phyloP scores from a whole-genome alignment of 1,140 invertebrate species.

The Pseudomyrmex concolor region DNA sequence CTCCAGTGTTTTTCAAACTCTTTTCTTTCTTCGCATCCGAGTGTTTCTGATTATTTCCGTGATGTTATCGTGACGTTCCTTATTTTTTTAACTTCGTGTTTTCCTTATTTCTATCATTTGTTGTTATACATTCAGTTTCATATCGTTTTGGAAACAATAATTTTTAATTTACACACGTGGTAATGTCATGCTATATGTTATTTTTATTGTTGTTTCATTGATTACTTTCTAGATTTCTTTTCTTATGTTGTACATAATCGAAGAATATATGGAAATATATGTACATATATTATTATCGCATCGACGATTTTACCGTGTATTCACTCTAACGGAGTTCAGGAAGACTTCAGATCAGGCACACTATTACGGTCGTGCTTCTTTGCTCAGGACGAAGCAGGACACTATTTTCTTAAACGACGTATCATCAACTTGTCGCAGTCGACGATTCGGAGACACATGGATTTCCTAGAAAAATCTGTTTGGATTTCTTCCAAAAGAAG shows the following conservation, averaged over 20 bases:
- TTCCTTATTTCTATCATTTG: constrained; percentile 7
- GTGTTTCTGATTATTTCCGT: constrained; percentile 27
- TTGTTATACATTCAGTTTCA: neutral
- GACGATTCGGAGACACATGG: constrained; percentile 73
- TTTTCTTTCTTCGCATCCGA: constrained; percentile 28
- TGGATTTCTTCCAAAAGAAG: constrained; percentile 1
- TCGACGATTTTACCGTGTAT: constrained; percentile 27
- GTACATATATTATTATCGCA: constrained; percentile 48
- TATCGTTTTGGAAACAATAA: constrained; percentile 5
- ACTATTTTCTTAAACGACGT: constrained; percentile 36
- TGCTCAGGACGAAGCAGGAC: constrained; percentile 8
- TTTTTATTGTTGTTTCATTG: no score
- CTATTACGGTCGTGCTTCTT: constrained; percentile 53
- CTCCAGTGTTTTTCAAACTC: constrained; percentile 20
- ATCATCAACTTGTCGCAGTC: constrained; percentile 38
- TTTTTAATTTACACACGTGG: neutral
- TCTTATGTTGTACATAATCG: constrained; percentile 6
- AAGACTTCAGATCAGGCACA: constrained; percentile 79
- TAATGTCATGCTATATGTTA: no score
- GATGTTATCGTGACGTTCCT: constrained; percentile 28
- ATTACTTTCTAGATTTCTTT: no score
- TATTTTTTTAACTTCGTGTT: neutral
- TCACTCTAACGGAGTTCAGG: constrained; percentile 64
- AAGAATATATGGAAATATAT: constrained; percentile 65
- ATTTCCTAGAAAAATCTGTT: constrained; percentile 64